Conservation (phyloP, 1,140 invertebrate species). For the Tetramorium alpestre region DNA sequence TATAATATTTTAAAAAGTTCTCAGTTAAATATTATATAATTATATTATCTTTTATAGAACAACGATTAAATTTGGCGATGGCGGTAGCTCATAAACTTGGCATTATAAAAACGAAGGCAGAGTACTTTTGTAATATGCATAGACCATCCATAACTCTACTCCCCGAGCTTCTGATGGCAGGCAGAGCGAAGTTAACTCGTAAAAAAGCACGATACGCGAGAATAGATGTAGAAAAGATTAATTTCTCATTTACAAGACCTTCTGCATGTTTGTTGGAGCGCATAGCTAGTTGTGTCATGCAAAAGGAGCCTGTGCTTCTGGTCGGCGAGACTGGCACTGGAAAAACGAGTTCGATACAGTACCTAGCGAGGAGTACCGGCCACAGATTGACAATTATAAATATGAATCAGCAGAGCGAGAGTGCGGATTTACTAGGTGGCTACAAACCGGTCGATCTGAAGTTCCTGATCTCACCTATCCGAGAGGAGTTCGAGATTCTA, state of each 20-base stretch:
- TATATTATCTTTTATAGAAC: conserved; percentile 79
- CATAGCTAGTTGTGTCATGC: conserved; percentile 92
- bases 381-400: conserved; percentile 98
- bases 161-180: conserved; percentile 85
- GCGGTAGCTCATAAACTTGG: conserved; percentile 93
- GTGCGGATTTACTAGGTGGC: conserved; percentile 97
- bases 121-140: conserved; percentile 92
- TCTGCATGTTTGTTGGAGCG: conserved; percentile 94
- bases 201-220: conserved; percentile 62
- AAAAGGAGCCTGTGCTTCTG: conserved; percentile 96
- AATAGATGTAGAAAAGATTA: conserved; percentile 82
- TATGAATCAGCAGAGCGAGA: conserved; percentile 99
- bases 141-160: conserved; percentile 91
- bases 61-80: conserved; percentile 89
- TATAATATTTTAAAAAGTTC: conserved; percentile 21
- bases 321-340: conserved; percentile 99
- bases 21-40: conserved; percentile 30
- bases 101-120: conserved; percentile 92
- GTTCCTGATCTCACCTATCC: conserved; percentile 92
- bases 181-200: conserved; percentile 86
- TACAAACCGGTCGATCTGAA: conserved; percentile 98
- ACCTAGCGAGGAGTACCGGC: conserved; percentile 93
- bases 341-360: conserved; percentile 98
- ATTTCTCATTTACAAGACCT: conserved; percentile 93
- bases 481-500: conserved; percentile 94